Base-by-base conservation (phyloP, 2,113 vertebrate species). In the Athene noctua region DNA sequence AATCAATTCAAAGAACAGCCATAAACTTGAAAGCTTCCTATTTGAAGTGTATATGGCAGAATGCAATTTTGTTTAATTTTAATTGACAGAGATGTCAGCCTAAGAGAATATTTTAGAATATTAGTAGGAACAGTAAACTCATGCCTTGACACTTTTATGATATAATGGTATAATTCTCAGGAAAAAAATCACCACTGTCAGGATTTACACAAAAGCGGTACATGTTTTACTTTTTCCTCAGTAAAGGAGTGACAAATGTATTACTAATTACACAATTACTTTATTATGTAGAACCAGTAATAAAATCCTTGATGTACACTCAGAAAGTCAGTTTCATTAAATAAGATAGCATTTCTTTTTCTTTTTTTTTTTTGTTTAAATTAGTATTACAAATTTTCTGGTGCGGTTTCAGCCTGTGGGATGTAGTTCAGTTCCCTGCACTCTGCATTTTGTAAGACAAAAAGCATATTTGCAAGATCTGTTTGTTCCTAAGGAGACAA, bases 31-130 rank as follows among this genome's bases (percentile, higher is more conserved):
- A 98, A 97, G 96, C 98, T 97, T 97, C 97, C 95, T 97, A 91
- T 96, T 97, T 96, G 95, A 98, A 98, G 97, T 97, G 95, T 97
- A 96, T 97, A 96, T 95, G 97, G 97, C 97, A 98, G 97, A 98
- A 98, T 97, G 98, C 98, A 98, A 97, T 98, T 98, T 97, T 97
- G 97, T 98, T 98, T 98, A 98, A 98, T 98, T 98, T 98, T 98
- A 98, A 98, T 98, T 98, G 98, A 98, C 98, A 98, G 98, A 97
- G 98, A 98, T 98, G 97, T 98, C 98, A 98, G 98, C 97, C 93
- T 96, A 94, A 98, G 97, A 98, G 98, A 98, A 98, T 98, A 98
- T 98, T 98, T 98, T 98, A 98, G 97, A 98, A 98, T 98, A 98
- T 98, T 98, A 98, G 98, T 80, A 97, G 96, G 98, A 98, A 98